Conservation (phyloP, 2,888 invertebrate species). For the Eumacrocentrus americanus region DNA sequence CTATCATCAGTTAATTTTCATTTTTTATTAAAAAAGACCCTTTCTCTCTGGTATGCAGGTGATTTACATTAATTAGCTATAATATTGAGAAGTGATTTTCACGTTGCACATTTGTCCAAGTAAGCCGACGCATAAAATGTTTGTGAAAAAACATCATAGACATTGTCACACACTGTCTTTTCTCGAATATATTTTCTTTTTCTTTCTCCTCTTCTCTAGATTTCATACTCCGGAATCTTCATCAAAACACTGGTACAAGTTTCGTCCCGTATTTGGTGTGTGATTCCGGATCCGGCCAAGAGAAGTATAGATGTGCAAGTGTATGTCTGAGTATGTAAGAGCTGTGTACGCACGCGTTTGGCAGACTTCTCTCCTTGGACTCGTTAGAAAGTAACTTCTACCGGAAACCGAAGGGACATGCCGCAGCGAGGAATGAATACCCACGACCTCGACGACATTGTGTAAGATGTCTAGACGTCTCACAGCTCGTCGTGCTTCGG, state of each 20-base stretch:
- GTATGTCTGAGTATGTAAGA: not conserved
- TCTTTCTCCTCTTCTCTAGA: not conserved
- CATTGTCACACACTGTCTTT: not conserved
- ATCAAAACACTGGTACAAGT: not conserved
- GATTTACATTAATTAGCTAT: not conserved
- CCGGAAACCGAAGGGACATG: not conserved
- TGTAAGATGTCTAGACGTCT: conserved; percentile 42
- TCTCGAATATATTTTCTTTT: not conserved
- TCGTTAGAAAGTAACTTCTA: conserved; percentile 1
- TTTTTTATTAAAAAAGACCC: conserved; percentile 44
- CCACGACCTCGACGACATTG: conserved; percentile 17
- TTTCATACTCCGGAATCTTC: too few species aligned
- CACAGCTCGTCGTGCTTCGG: conserved; percentile 98
- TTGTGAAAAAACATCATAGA: not conserved
- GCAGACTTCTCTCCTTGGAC: conserved; percentile 8
- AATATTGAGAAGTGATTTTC: not conserved
- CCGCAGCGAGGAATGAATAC: conserved; percentile 13
- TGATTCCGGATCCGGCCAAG: not conserved
- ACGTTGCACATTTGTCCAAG: not conserved
- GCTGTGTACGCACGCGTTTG: conserved; percentile 1
- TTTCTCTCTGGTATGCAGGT: conserved; percentile 35
- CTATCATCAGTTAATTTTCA: conserved; percentile 36
- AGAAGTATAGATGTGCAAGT: not conserved
- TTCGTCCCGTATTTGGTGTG: not conserved
- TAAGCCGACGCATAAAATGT: not conserved